Conservation (phyloP, 1,140 invertebrate species). For the Heliconius eleuchia region DNA sequence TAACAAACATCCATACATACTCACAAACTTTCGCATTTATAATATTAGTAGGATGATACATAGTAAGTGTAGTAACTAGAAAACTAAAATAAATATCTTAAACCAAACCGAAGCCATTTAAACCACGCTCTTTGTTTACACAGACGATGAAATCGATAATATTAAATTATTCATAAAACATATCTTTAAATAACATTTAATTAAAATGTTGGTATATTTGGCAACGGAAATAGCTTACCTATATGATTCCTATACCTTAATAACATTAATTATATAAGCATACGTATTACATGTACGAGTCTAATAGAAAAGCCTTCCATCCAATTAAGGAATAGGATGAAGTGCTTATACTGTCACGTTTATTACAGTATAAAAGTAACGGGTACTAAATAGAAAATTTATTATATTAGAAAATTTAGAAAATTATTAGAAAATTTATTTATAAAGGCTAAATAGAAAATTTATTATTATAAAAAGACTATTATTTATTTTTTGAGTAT, state of each 20-base stretch:
- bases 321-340: background rate
- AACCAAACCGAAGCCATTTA: too few relatives aligned
- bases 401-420: too few relatives aligned
- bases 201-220: background rate
- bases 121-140: too few relatives aligned
- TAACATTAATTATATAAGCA: background rate
- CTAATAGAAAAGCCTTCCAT: background rate
- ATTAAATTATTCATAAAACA: too few relatives aligned
- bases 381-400: background rate
- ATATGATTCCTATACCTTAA: background rate
- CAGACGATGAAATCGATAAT: too few relatives aligned
- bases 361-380: background rate
- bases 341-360: background rate
- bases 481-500: background rate
- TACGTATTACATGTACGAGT: background rate
- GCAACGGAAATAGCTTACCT: background rate
- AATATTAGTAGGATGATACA: too few relatives aligned
- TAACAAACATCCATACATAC: too few relatives aligned
- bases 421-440: too few relatives aligned
- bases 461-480: background rate
- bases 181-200: too few relatives aligned
- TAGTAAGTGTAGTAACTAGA: too few relatives aligned
- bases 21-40: too few relatives aligned
- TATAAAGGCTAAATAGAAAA: background rate
- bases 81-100: too few relatives aligned